These are phyloP conservation scores for Mola mola DNA, from an alignment of 2,113 vertebrate genomes.

Conservation along the genomic window DNA sequence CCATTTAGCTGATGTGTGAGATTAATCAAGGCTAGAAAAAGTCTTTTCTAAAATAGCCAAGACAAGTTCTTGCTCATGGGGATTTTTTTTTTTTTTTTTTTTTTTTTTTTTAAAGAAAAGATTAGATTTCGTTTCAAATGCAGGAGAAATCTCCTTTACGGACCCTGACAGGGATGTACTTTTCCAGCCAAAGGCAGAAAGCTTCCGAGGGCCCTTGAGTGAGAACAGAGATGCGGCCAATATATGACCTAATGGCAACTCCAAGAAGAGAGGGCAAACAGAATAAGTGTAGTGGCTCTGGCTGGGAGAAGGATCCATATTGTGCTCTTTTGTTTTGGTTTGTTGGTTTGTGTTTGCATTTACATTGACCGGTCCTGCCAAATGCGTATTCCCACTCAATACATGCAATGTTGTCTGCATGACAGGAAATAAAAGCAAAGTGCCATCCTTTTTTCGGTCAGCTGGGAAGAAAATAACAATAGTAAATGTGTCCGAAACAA, in stretches of 20 bases:
- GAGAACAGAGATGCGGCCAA: constrained; percentile 64
- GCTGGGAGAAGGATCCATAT: constrained; percentile 68
- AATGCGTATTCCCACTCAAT: constrained; percentile 69
- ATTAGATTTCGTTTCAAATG: background rate
- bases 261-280: constrained; percentile 73
- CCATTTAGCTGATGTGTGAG: too few relatives aligned
- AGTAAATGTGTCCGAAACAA: constrained; percentile 49
- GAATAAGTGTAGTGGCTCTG: constrained; percentile 57
- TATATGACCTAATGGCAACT: constrained; percentile 72
- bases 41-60: too few relatives aligned
- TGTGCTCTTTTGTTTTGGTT: constrained; percentile 74
- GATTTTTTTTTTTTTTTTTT: too few relatives aligned
- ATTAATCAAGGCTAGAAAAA: too few relatives aligned
- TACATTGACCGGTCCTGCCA: constrained; percentile 58
- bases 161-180: constrained; percentile 34
- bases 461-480: constrained; percentile 59
- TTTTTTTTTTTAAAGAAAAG: background rate
- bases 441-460: constrained; percentile 32
- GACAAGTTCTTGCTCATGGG: too few relatives aligned
- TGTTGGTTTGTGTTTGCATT: constrained; percentile 75
- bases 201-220: constrained; percentile 67
- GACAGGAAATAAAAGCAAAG: constrained; percentile 55
- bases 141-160: constrained; percentile 6
- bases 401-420: constrained; percentile 45
- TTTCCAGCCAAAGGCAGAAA: constrained; percentile 59